Evolutionary conservation across 2,113 vertebrate genomes (phyloP).

Genomic region (Oreochromis aureus): DNA sequence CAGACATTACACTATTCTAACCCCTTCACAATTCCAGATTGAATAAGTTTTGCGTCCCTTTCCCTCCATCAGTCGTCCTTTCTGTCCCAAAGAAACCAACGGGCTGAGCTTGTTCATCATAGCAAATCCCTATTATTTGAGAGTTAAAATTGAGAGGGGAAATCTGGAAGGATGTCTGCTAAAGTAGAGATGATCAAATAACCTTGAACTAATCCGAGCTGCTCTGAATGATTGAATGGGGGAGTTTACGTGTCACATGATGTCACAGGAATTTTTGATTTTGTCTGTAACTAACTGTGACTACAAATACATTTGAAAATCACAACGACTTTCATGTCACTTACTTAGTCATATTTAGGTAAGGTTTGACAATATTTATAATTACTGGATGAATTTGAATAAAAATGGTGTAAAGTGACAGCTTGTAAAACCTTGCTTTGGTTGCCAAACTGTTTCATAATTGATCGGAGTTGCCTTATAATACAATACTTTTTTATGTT

Average conservation of each 20-base stretch:
- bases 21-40: not conserved
- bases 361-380: not conserved
- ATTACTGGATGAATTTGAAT: not conserved
- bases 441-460: not conserved
- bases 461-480: not conserved
- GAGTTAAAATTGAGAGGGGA: not conserved
- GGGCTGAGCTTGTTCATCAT: not conserved
- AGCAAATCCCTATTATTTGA: not conserved
- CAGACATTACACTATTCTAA: not conserved
- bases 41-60: not conserved
- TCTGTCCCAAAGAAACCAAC: not conserved
- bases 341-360: not conserved
- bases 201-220: not conserved
- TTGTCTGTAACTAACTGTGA: not conserved
- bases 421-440: not conserved
- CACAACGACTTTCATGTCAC: not conserved
- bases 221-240: not conserved
- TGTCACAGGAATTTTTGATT: not conserved
- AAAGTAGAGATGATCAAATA: not conserved
- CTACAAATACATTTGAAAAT: not conserved
- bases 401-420: not conserved
- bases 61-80: not conserved
- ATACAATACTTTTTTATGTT: not conserved
- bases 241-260: not conserved
- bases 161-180: not conserved